phyloP scores from a whole-genome alignment of 2,888 invertebrate species.

The Eupithecia exiguata region DNA sequence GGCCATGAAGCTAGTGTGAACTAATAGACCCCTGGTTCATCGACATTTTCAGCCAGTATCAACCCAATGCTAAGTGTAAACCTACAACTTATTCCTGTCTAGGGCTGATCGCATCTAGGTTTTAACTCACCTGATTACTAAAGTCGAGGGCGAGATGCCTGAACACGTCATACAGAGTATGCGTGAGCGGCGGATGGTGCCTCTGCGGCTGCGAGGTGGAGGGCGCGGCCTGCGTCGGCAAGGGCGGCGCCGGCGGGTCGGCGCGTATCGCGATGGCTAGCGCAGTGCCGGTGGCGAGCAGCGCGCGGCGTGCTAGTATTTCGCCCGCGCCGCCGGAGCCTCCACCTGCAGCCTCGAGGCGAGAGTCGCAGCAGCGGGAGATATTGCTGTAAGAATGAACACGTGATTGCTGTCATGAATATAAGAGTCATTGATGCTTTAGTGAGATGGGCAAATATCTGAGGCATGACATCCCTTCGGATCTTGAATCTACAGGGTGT shows the following conservation, averaged over 20 bases:
- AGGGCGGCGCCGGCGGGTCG: slow-evolving; percentile 43
- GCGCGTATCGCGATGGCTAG: slow-evolving; percentile 69
- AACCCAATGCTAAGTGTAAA: no score
- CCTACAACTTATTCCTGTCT: no score
- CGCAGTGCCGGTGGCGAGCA: slow-evolving; percentile 86
- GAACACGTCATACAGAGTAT: slow-evolving; percentile 75
- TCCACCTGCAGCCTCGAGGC: slow-evolving; percentile 91
- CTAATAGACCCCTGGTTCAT: no score
- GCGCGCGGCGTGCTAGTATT: slow-evolving; percentile 87
- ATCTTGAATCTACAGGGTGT: no score
- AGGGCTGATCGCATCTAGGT: not conserved
- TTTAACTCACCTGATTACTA: slow-evolving; percentile 64
- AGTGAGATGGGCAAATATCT: no score
- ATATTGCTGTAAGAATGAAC: slow-evolving; percentile 56
- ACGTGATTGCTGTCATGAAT: not conserved
- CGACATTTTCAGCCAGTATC: no score
- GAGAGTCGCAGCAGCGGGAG: slow-evolving; percentile 76
- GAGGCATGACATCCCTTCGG: no score
- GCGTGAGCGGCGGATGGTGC: slow-evolving; percentile 68
- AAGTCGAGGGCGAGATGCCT: slow-evolving; percentile 81
- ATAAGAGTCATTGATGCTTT: not conserved
- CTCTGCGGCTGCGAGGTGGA: slow-evolving; percentile 47
- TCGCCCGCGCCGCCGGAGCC: slow-evolving; percentile 92
- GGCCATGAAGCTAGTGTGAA: no score
- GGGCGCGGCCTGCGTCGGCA: slow-evolving; percentile 47